Conservation (phyloP, 2,797 vertebrate species). For the Poecilia wingei region DNA sequence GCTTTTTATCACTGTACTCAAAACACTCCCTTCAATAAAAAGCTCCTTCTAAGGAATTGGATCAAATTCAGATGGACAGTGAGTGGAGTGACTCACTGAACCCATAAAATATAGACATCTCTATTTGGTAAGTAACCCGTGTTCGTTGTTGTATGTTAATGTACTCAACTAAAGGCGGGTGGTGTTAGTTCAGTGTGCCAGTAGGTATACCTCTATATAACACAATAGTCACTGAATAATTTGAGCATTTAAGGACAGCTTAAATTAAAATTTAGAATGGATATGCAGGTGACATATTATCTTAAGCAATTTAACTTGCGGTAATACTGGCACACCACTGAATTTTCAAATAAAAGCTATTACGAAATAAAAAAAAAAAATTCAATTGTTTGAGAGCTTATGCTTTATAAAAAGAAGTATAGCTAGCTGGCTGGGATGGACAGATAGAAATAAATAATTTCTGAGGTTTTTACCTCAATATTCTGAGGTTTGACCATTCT, state of each 20-base stretch:
- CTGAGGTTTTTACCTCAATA: background rate
- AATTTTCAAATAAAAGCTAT: background rate
- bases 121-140: slow-evolving; percentile 1
- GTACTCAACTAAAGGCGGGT: background rate
- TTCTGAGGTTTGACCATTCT: background rate
- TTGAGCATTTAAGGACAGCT: background rate
- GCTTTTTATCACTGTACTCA: slow-evolving; percentile 23
- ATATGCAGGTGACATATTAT: background rate
- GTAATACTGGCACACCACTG: background rate
- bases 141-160: slow-evolving; percentile 6
- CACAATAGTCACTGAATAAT: background rate
- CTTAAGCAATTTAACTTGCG: background rate
- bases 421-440: background rate
- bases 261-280: background rate
- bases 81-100: slow-evolving; percentile 30
- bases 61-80: slow-evolving; percentile 46
- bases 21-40: slow-evolving; percentile 20
- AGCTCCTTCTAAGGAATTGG: slow-evolving; percentile 43
- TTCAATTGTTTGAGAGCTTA: background rate
- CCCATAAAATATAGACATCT: slow-evolving; percentile 4
- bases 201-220: background rate
- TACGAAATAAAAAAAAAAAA: background rate
- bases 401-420: background rate
- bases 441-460: background rate
- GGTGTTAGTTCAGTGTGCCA: background rate